Evolutionary conservation across 2,888 invertebrate species (phyloP).

Genomic region (Gerris lacustris): DNA sequence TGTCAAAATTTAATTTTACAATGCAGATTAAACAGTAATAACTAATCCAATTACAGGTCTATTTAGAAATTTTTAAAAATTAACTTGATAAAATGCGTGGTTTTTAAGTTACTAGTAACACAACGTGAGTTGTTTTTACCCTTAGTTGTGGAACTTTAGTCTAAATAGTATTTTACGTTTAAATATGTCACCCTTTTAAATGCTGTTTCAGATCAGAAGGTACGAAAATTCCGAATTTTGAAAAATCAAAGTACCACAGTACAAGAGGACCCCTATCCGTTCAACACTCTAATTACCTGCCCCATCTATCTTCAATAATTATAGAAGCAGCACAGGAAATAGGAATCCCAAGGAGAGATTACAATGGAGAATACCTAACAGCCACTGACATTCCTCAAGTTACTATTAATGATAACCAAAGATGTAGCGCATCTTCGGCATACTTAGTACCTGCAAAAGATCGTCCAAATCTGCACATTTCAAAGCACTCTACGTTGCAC

Average conservation of each 20-base stretch:
- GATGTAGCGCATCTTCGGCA: constrained; percentile 38
- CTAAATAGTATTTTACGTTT: no score
- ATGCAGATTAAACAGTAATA: no score
- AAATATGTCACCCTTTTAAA: neutral
- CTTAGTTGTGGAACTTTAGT: no score
- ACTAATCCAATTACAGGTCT: no score
- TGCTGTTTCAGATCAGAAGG: constrained; percentile 30
- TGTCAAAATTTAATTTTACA: no score
- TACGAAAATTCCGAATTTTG: constrained; percentile 42
- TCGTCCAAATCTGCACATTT: constrained; percentile 31
- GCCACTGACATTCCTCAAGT: constrained; percentile 47
- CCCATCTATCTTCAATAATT: constrained; percentile 55
- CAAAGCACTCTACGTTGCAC: constrained; percentile 31
- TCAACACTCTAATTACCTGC: constrained; percentile 63
- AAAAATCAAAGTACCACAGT: constrained; percentile 54
- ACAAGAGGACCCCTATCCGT: constrained; percentile 68
- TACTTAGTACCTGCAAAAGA: constrained; percentile 31
- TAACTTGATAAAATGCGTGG: no score
- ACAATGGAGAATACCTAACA: constrained; percentile 46
- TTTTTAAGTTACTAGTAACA: no score
- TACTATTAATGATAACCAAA: constrained; percentile 49
- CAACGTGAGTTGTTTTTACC: no score
- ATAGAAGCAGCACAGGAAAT: constrained; percentile 66
- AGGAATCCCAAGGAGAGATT: constrained; percentile 50
- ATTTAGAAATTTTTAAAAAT: no score